These are phyloP conservation scores for Scolopax mira DNA, from an alignment of 2,113 vertebrate species.

Conservation along the genomic window DNA sequence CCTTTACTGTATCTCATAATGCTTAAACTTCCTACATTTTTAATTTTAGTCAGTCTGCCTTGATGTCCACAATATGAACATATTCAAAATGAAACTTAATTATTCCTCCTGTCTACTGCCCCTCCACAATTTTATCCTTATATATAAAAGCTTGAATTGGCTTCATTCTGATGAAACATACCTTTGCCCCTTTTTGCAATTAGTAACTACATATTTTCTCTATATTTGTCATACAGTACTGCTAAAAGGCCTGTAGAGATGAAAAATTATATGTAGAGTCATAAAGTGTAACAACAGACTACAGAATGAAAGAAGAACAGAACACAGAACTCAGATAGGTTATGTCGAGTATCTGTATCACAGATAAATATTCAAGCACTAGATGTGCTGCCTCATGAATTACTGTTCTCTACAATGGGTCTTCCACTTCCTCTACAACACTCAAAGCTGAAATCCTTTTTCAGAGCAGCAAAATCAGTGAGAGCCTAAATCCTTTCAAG, in stretches of 20 bases:
- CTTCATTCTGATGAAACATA: neutral
- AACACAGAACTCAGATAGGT: neutral
- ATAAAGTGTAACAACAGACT: neutral
- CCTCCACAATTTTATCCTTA: neutral
- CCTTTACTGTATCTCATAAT: neutral
- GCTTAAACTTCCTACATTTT: neutral
- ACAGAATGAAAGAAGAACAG: neutral
- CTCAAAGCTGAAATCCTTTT: neutral
- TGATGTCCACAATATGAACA: too few species aligned
- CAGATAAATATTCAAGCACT: neutral
- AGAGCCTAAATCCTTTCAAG: neutral
- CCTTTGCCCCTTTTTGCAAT: neutral
- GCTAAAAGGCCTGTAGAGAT: neutral
- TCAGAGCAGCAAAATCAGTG: neutral
- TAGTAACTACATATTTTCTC: neutral
- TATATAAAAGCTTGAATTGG: neutral
- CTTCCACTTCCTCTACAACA: neutral
- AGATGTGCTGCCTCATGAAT: neutral
- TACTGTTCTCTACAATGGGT: neutral
- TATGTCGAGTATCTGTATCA: neutral
- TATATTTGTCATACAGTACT: accelerated
- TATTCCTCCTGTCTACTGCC: neutral
- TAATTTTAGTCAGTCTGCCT: neutral
- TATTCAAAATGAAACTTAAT: neutral
- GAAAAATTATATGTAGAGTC: neutral